A percentile compares a stretch with the other conserved stretches of the same genome.
Evolutionary conservation across 1,140 invertebrate species (phyloP).

Genomic region (Thaumetopoea pityocampa): DNA sequence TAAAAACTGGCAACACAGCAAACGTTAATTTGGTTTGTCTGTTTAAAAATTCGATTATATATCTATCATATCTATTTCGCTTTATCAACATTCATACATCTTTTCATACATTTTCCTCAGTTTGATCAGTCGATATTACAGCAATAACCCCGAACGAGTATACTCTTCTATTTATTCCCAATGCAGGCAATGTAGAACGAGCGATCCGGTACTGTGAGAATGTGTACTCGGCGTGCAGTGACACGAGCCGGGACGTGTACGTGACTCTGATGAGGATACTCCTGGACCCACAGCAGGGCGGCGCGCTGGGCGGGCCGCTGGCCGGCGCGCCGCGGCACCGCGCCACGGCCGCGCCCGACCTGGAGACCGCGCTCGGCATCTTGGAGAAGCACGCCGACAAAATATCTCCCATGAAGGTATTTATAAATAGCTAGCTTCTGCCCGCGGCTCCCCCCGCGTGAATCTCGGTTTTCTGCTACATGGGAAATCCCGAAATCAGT

Average conservation of each 20-base stretch:
- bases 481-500: no score
- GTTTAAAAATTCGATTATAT: no score
- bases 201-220: conserved; percentile 92
- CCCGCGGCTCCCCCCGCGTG: no score
- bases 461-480: no score
- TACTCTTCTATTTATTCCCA: conserved; percentile 4
- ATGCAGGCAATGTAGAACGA: conserved; percentile 83
- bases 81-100: no score
- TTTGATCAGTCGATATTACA: background rate
- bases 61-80: no score
- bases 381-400: conserved; percentile 88
- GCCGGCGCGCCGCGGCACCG: conserved; percentile 54
- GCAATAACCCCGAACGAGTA: no score
- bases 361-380: conserved; percentile 86
- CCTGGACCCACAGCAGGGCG: conserved; percentile 78
- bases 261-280: conserved; percentile 80
- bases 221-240: conserved; percentile 74
- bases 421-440: no score
- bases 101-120: background rate
- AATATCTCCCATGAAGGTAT: conserved; percentile 86
- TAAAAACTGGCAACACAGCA: no score
- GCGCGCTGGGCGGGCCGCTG: conserved; percentile 50
- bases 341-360: conserved; percentile 80
- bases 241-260: conserved; percentile 80
- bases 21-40: no score